phyloP scores from a whole-genome alignment of 2,797 vertebrate genomes.

The Xerus rutilus region DNA sequence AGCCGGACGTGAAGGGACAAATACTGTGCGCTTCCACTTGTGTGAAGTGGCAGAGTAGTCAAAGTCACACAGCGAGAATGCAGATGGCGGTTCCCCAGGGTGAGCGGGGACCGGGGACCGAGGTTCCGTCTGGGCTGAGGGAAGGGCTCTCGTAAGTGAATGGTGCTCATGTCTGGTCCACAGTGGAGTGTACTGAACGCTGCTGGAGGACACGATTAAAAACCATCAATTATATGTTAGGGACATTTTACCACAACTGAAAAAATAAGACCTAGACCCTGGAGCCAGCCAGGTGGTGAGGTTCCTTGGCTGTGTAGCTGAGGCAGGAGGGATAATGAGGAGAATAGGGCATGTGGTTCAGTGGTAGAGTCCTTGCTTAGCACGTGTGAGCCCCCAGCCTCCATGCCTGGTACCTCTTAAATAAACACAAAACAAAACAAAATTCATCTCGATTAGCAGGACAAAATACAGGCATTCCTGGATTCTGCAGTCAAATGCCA shows the following conservation, averaged over 20 bases:
- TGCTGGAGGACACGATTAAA: not conserved
- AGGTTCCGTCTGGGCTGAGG: not conserved
- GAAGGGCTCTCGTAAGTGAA: not conserved
- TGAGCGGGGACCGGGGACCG: not conserved
- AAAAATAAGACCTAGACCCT: not conserved
- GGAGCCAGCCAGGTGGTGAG: not conserved
- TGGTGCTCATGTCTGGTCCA: not conserved
- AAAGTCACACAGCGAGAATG: not conserved
- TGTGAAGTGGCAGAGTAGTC: not conserved
- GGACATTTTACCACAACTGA: not conserved
- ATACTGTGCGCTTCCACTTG: not conserved
- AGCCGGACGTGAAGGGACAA: not conserved
- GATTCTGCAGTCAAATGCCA: not conserved
- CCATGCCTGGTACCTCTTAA: no score
- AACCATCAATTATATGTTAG: not conserved
- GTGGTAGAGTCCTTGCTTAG: no score
- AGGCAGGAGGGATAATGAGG: conserved; percentile 1
- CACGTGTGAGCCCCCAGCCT: no score
- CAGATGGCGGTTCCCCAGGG: not conserved
- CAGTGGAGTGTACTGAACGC: not conserved
- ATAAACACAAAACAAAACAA: no score
- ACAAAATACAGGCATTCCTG: not conserved
- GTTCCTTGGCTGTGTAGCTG: not conserved
- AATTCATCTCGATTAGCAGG: not conserved
- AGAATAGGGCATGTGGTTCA: not conserved